Conservation (phyloP, 2,797 vertebrate species). For the Loriculus beryllinus region DNA sequence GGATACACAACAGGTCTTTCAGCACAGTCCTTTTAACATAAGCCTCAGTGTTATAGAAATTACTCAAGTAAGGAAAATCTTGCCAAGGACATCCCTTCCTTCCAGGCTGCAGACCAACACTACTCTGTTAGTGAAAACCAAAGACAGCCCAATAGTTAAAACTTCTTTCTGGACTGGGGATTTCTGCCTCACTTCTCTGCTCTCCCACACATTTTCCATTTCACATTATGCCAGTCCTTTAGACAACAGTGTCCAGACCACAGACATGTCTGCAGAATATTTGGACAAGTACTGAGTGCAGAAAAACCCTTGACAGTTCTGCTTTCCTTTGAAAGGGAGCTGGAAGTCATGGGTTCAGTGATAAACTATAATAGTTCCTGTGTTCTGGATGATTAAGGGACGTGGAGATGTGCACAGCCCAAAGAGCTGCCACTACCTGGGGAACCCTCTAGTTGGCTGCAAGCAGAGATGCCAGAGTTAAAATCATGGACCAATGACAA, state of each 20-base stretch:
- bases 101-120: neutral
- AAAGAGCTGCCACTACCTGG: neutral
- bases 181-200: neutral
- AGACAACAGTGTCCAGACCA: neutral
- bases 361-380: accelerated
- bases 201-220: neutral
- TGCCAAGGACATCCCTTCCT: neutral
- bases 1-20: neutral
- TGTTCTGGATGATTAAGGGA: neutral
- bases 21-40: neutral
- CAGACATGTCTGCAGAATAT: neutral
- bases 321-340: neutral
- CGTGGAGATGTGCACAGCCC: accelerated
- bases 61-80: neutral
- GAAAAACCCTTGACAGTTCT: neutral
- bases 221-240: neutral
- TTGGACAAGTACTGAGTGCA: neutral
- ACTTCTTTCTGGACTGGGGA: neutral
- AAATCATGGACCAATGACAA: neutral
- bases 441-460: neutral
- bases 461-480: neutral
- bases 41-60: neutral
- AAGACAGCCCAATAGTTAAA: neutral
- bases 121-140: neutral
- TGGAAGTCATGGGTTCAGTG: neutral